A percentile compares a stretch with the other conserved stretches of the same genome.
These are phyloP conservation scores for Actenoides lindsayi DNA, from an alignment of 2,113 vertebrate species.

Conservation along the genomic window DNA sequence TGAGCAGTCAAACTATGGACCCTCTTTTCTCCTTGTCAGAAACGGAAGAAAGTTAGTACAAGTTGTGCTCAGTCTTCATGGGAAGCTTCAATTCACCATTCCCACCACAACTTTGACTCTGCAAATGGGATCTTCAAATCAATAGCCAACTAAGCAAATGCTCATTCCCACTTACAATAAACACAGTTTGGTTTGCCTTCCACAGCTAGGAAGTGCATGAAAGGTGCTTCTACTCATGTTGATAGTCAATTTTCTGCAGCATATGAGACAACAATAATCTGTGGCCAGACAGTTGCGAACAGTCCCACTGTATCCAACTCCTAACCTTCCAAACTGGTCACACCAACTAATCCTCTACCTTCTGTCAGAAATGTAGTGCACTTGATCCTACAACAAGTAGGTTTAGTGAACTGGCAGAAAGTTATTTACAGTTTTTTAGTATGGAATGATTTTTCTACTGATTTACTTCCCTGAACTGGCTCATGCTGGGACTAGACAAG, in stretches of 20 bases:
- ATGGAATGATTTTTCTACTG: background rate
- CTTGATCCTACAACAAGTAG: background rate
- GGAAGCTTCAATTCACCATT: background rate
- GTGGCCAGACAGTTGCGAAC: background rate
- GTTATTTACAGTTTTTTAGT: background rate
- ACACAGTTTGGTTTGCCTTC: background rate
- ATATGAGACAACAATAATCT: background rate
- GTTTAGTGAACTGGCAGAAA: background rate
- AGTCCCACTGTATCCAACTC: background rate
- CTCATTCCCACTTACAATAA: background rate
- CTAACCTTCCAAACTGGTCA: background rate
- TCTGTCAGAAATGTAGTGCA: background rate
- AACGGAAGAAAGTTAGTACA: background rate
- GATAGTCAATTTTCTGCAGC: background rate
- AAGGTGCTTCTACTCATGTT: background rate
- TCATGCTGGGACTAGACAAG: background rate
- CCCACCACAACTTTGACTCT: background rate
- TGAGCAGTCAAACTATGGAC: accelerated
- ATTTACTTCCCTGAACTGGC: background rate
- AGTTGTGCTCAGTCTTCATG: background rate
- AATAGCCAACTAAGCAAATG: background rate
- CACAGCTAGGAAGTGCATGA: background rate
- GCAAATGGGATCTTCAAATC: background rate
- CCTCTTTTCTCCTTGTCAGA: background rate
- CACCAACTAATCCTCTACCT: background rate